phyloP scores from a whole-genome alignment of 92 coral and sea anemone genomes.

The Parazoanthus darwini region DNA sequence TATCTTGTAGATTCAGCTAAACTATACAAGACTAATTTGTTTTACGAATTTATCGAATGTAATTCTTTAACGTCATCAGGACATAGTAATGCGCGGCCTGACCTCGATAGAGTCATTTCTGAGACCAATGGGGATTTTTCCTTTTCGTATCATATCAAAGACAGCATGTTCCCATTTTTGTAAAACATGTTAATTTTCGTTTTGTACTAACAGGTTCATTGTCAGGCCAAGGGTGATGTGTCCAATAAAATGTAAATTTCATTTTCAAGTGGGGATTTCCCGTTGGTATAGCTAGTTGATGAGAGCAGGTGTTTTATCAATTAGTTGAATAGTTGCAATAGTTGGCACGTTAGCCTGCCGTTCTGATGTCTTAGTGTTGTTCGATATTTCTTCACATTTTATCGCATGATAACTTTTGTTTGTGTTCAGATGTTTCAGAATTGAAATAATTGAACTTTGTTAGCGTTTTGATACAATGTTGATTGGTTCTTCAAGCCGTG shows the following conservation, averaged over 20 bases:
- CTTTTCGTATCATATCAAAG: background rate
- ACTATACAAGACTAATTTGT: background rate
- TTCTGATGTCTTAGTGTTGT: background rate
- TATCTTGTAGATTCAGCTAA: background rate
- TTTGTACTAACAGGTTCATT: background rate
- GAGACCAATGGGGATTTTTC: background rate
- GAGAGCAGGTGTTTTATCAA: background rate
- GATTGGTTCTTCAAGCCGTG: background rate
- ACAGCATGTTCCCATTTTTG: background rate
- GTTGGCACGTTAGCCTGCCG: background rate
- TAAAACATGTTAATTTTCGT: background rate
- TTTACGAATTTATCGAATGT: background rate
- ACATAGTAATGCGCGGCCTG: background rate
- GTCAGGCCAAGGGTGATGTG: background rate
- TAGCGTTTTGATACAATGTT: background rate
- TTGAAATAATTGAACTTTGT: background rate
- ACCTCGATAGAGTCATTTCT: background rate
- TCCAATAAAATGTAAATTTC: background rate
- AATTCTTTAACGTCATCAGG: background rate
- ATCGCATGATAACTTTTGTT: background rate
- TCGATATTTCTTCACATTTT: background rate
- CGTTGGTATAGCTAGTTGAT: background rate
- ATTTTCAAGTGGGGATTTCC: background rate
- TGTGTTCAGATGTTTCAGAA: background rate
- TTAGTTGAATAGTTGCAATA: background rate